phyloP scores from a whole-genome alignment of 2,113 vertebrate species.

The Hemiprocne comata region DNA sequence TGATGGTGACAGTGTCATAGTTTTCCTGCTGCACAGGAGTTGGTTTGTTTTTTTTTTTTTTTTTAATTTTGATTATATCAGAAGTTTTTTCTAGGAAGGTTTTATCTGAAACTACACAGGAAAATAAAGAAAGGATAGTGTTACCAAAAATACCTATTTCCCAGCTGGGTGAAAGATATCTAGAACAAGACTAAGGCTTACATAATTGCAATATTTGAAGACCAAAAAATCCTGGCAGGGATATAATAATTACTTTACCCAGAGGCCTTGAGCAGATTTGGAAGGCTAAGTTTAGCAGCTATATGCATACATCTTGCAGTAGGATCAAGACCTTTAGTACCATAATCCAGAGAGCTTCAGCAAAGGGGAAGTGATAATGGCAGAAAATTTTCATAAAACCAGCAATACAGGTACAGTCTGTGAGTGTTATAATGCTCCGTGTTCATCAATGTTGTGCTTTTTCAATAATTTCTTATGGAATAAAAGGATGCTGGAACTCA shows the following conservation, averaged over 20 bases:
- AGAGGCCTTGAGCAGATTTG: background rate
- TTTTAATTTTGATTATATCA: background rate
- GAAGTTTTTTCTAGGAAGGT: background rate
- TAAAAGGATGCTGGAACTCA: background rate
- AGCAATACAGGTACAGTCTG: background rate
- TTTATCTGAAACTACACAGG: background rate
- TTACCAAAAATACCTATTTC: background rate
- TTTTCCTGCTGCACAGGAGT: background rate
- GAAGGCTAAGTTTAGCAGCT: constrained; percentile 6
- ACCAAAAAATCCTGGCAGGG: background rate
- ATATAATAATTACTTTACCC: constrained; percentile 2
- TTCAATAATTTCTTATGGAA: background rate
- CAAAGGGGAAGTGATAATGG: background rate
- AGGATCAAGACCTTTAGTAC: background rate
- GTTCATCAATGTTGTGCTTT: background rate
- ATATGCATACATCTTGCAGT: background rate
- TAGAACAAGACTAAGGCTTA: background rate
- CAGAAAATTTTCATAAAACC: background rate
- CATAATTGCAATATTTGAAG: constrained; percentile 2
- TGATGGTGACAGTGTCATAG: no score
- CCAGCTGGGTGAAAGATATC: background rate
- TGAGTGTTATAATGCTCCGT: background rate
- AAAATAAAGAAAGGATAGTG: background rate
- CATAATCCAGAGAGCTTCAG: background rate
- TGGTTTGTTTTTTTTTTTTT: no score